A percentile compares a stretch with the other conserved stretches of the same genome.
phyloP scores from a whole-genome alignment of 2,797 vertebrate genomes.

The Megalops cyprinoides region DNA sequence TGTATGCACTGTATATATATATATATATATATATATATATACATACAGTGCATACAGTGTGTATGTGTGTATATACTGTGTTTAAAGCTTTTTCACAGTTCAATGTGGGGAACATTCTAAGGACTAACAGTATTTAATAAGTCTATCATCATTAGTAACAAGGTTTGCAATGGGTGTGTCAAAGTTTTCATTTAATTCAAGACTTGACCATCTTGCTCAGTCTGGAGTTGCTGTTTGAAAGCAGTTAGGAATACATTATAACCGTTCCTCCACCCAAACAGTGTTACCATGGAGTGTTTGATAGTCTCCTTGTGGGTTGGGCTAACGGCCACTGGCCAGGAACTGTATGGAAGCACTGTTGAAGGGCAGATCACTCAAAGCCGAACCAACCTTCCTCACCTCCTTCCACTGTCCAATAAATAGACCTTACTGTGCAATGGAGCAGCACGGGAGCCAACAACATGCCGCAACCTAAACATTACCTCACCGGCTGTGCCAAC shows the following conservation, averaged over 20 bases:
- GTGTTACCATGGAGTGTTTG: neutral
- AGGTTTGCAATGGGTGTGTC: neutral
- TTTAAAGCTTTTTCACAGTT: neutral
- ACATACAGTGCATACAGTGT: too few species aligned
- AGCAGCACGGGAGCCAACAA: conserved; percentile 46
- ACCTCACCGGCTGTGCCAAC: conserved; percentile 65
- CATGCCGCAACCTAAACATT: conserved; percentile 63
- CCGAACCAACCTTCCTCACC: conserved; percentile 30
- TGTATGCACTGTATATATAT: neutral
- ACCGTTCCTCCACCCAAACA: neutral
- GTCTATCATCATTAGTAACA: neutral
- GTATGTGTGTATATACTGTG: neutral
- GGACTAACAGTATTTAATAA: neutral
- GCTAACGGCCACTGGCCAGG: neutral
- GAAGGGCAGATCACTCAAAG: conserved; percentile 36
- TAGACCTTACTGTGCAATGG: conserved; percentile 50
- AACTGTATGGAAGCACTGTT: neutral
- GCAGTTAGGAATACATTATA: neutral
- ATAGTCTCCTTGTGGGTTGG: neutral
- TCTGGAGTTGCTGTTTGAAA: neutral
- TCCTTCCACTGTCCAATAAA: conserved; percentile 46
- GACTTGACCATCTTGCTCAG: too few species aligned
- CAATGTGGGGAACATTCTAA: neutral
- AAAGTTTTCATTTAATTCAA: neutral
- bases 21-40: neutral